Evolutionary conservation across 1,140 invertebrate genomes (phyloP), one percentile per base, ranked within the genome.

Genomic region (Muscidifurax raptorellus): DNA sequence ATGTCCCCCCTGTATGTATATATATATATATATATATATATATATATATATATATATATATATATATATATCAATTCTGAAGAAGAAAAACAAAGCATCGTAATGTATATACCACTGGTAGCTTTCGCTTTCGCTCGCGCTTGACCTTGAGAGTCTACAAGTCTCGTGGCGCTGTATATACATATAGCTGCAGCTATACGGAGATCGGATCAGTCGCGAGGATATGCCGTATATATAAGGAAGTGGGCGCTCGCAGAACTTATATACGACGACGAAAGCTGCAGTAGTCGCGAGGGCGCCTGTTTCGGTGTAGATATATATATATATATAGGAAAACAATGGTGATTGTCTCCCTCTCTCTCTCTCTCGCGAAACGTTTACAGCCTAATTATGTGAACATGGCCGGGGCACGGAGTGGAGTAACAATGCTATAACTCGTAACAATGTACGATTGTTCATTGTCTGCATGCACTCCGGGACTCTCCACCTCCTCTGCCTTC

Each of bases 391-490:
- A 93, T 93, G 92, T 93, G 92, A 93, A 93, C 92, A 93, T 89
- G 90, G 89, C 89, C 88, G 87, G 83, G 88, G 88, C 89, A 89
- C 88, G 89, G 90, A 59, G 22, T 92, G 91, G 88, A 91, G 91
- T 92, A 93, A 93, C 92, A 93, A 93, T 93, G 90, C 92, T 91
- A 92, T 92, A 92, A 92, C 92, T 92, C 91, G 90, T 92, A 93
- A 93, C 92, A 93, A 93, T 93, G 92, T 93, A 92, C 92, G 89
- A 93, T 93, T 93, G 92, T 93, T 93, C 92, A 93, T 93, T 93
- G 92, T 93, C 89, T 89, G 88, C 80, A 85, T 82, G 85, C 87
- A 87, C 88, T 80, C 32, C 44, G 81, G 25, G 81, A 82, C 82
- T 84, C 80, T 69, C 67, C 27, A 66, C 81, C 83, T 85, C 79